A percentile compares a stretch with the other conserved stretches of the same genome.
Conservation (phyloP, 2,888 invertebrate species). For the Drosophila tanythrix region DNA sequence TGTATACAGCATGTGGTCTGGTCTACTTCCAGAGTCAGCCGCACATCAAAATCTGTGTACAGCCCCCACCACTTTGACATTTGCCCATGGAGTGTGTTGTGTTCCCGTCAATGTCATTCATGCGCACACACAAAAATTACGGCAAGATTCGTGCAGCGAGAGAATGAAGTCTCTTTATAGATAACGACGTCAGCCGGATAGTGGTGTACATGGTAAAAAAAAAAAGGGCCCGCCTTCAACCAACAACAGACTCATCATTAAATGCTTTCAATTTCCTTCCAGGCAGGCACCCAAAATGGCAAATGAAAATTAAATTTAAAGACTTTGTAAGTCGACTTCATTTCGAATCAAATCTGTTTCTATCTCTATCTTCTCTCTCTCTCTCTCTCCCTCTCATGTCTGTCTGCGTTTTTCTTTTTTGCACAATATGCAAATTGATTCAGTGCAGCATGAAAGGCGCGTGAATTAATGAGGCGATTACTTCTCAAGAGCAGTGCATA, state of each 20-base stretch:
- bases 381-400: neutral
- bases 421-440: conserved; percentile 79
- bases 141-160: conserved; percentile 45
- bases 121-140: conserved; percentile 53
- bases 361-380: neutral
- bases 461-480: conserved; percentile 82
- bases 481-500: conserved; percentile 58
- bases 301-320: conserved; percentile 74
- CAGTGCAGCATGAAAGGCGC: conserved; percentile 78
- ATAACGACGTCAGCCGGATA: conserved; percentile 6
- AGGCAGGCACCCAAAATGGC: conserved; percentile 31
- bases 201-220: neutral
- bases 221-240: conserved; percentile 20
- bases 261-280: conserved; percentile 64
- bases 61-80: conserved; percentile 60
- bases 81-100: conserved; percentile 59
- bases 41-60: conserved; percentile 18
- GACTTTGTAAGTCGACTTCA: conserved; percentile 75
- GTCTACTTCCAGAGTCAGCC: conserved; percentile 48
- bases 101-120: conserved; percentile 57
- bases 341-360: conserved; percentile 30
- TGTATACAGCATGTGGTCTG: conserved; percentile 40
- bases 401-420: conserved; percentile 51
- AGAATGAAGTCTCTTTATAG: conserved; percentile 42
- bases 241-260: conserved; percentile 64